Conservation (phyloP, 2,797 vertebrate genomes). For the Spheniscus humboldti region DNA sequence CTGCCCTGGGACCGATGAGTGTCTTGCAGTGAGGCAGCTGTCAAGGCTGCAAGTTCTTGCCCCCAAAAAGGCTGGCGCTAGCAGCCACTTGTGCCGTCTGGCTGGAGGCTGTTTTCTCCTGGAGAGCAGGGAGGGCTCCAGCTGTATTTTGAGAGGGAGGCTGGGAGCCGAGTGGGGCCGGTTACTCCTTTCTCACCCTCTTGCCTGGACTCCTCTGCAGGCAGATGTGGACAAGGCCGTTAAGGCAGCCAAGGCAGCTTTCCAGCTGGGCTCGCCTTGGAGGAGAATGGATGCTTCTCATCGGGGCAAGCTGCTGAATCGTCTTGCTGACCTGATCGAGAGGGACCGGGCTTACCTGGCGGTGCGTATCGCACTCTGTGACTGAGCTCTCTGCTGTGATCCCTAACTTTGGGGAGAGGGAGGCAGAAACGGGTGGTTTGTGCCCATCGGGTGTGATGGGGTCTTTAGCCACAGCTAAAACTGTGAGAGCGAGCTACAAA, state of each 20-base stretch:
- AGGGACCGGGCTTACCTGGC: conserved; percentile 89
- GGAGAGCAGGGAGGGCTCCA: background rate
- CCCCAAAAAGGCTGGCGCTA: no score
- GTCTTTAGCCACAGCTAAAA: background rate
- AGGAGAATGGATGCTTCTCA: conserved; percentile 90
- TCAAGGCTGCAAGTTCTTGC: background rate
- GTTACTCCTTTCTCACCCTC: background rate
- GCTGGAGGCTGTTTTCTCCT: background rate
- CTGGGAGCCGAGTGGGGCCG: rapidly evolving
- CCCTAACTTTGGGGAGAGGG: rapidly evolving
- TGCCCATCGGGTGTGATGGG: rapidly evolving
- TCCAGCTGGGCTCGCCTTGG: conserved; percentile 91
- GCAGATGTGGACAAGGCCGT: conserved; percentile 91
- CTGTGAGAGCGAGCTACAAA: background rate
- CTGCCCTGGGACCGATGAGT: background rate
- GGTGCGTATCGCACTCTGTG: conserved; percentile 66
- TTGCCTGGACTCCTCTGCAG: conserved; percentile 63
- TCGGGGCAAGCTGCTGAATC: conserved; percentile 84
- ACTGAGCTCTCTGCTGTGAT: background rate
- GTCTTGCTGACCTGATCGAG: conserved; percentile 89
- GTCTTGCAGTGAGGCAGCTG: background rate
- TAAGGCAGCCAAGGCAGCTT: conserved; percentile 85
- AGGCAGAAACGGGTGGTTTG: background rate
- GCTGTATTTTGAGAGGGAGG: background rate
- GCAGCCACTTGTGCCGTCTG: background rate